Percentiles rank a stretch among this genome's conserved stretches.
Evolutionary conservation across 2,113 vertebrate genomes (phyloP).

Genomic region (Gadus macrocephalus): DNA sequence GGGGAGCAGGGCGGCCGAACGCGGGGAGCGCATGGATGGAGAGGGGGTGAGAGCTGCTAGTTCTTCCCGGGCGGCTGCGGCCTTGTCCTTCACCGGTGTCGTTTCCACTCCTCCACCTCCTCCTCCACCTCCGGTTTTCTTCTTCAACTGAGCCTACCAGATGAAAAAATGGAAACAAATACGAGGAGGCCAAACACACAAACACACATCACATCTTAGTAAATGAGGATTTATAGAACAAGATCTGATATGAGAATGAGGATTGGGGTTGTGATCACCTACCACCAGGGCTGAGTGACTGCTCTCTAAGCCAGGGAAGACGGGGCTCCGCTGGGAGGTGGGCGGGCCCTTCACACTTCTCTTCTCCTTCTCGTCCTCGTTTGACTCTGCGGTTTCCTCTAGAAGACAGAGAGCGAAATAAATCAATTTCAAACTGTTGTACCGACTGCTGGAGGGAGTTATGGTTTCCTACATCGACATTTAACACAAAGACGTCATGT

Average conservation of each 20-base stretch:
- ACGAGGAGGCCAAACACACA: no score
- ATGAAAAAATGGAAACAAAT: no score
- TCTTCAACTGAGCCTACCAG: slow-evolving; percentile 81
- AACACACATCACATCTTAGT: neutral
- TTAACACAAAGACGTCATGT: no score
- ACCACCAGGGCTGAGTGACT: slow-evolving; percentile 80
- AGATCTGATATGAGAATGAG: no score
- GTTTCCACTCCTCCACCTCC: slow-evolving; percentile 30
- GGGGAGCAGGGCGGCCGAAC: slow-evolving; percentile 25
- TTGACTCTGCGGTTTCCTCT: slow-evolving; percentile 51
- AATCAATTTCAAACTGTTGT: slow-evolving; percentile 72
- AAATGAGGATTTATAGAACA: no score
- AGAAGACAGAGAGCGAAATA: neutral
- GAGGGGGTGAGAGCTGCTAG: slow-evolving; percentile 13
- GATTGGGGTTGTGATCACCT: slow-evolving; percentile 14
- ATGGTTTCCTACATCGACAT: no score
- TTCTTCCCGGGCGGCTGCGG: slow-evolving; percentile 24
- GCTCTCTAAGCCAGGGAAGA: slow-evolving; percentile 75
- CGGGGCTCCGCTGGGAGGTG: slow-evolving; percentile 68
- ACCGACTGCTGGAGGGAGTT: no score
- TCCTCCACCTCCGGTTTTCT: slow-evolving; percentile 65
- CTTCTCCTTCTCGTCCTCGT: slow-evolving; percentile 52
- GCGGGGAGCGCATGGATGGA: slow-evolving; percentile 39
- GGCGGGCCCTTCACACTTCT: slow-evolving; percentile 22
- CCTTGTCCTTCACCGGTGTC: slow-evolving; percentile 21